Percentiles rank a stretch among this genome's conserved stretches.
Conservation (phyloP, 2,797 vertebrate genomes). For the Diplodus sargus region DNA sequence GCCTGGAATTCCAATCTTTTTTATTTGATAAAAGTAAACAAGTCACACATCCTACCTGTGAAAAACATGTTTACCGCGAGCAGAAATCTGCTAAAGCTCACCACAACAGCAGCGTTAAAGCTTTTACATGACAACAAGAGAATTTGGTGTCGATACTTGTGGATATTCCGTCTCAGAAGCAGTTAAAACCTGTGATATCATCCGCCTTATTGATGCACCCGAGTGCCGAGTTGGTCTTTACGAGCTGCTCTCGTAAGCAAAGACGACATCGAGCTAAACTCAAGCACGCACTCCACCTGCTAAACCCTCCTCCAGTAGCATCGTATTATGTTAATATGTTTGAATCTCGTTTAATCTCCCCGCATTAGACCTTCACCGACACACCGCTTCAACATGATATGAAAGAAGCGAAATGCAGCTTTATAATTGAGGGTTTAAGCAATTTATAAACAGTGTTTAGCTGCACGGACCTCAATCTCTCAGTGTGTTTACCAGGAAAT, state of each 20-base stretch:
- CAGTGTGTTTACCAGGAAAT: slow-evolving; percentile 1
- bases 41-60: not conserved
- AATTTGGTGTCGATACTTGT: not conserved
- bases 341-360: not conserved
- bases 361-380: not conserved
- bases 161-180: not conserved
- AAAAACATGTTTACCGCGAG: not conserved
- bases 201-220: not conserved
- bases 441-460: slow-evolving; percentile 1
- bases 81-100: not conserved
- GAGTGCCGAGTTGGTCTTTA: not conserved
- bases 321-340: not conserved
- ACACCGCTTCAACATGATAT: not conserved
- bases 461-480: not conserved
- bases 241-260: not conserved
- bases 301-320: not conserved
- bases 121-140: not conserved
- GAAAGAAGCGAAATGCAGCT: not conserved
- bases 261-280: not conserved
- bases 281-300: not conserved
- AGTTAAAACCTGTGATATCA: not conserved
- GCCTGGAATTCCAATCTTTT: not conserved
- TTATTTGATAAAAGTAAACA: not conserved
- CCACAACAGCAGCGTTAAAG: not conserved
- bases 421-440: not conserved